Percentiles rank a stretch among this genome's conserved stretches.
phyloP scores from a whole-genome alignment of 1,140 invertebrate genomes.

The Drosophila gunungcola region DNA sequence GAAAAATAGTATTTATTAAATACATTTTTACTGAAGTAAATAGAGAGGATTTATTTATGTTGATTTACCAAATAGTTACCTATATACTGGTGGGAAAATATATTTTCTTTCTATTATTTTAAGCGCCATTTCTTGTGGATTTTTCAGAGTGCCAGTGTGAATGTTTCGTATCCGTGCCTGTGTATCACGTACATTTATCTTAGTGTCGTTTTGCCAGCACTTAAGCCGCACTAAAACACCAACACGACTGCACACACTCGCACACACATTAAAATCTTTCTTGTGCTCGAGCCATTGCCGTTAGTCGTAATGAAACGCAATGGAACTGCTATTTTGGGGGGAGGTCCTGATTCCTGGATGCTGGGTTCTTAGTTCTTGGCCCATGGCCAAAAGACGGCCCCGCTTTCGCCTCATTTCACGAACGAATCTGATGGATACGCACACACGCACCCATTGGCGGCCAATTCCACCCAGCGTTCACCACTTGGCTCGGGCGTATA shows the following conservation, averaged over 20 bases:
- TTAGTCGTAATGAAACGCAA: slow-evolving; percentile 81
- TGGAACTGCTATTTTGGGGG: slow-evolving; percentile 63
- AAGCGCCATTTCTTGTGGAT: background rate
- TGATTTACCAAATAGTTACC: no score
- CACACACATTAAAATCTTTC: slow-evolving; percentile 51
- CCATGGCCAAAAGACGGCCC: slow-evolving; percentile 38
- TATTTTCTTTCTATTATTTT: background rate
- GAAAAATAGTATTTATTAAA: no score
- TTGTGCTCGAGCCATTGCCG: slow-evolving; percentile 58
- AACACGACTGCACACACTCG: slow-evolving; percentile 27
- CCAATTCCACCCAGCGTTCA: slow-evolving; percentile 9
- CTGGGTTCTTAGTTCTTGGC: slow-evolving; percentile 28
- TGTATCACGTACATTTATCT: slow-evolving; percentile 82
- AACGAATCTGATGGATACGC: slow-evolving; percentile 43
- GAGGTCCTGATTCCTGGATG: background rate
- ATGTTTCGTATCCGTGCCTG: slow-evolving; percentile 20
- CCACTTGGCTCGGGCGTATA: slow-evolving; percentile 59
- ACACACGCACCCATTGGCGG: slow-evolving; percentile 6
- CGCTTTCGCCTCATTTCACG: slow-evolving; percentile 31
- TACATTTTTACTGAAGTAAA: no score
- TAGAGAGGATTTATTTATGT: no score
- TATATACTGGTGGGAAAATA: no score
- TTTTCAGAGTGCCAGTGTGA: slow-evolving; percentile 23
- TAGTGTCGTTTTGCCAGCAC: slow-evolving; percentile 79
- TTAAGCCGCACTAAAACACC: slow-evolving; percentile 77